phyloP scores from a whole-genome alignment of 2,113 vertebrate species.

The Catharus minimus region DNA sequence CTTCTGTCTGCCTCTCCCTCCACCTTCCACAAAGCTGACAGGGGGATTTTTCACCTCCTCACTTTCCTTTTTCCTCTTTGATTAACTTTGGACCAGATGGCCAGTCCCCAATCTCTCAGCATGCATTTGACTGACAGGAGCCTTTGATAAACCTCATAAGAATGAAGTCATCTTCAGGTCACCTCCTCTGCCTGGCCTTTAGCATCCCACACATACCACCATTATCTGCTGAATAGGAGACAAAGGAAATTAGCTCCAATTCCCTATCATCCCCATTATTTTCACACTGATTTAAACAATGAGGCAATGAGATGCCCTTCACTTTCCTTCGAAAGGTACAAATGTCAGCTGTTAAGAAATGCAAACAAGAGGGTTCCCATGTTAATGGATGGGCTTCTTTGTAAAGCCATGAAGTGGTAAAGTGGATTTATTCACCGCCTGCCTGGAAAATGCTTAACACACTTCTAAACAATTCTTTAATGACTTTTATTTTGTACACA shows the following conservation, averaged over 20 bases:
- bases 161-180: constrained; percentile 83
- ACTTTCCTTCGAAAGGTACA: constrained; percentile 80
- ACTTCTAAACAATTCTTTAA: constrained; percentile 63
- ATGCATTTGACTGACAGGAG: constrained; percentile 94
- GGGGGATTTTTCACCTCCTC: constrained; percentile 78
- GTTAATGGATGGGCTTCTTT: constrained; percentile 76
- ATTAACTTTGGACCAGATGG: constrained; percentile 94
- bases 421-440: constrained; percentile 59
- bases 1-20: constrained; percentile 34
- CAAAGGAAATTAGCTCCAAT: constrained; percentile 82
- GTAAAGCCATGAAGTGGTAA: constrained; percentile 66
- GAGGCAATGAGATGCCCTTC: constrained; percentile 80
- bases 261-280: constrained; percentile 73
- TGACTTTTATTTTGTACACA: constrained; percentile 21
- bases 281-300: constrained; percentile 74
- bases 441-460: constrained; percentile 58
- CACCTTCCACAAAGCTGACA: constrained; percentile 70
- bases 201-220: constrained; percentile 74
- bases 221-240: constrained; percentile 85
- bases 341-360: constrained; percentile 84
- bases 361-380: constrained; percentile 77
- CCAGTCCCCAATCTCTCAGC: constrained; percentile 90
- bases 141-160: constrained; percentile 89
- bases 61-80: constrained; percentile 81
- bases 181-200: constrained; percentile 78